Conservation (phyloP, 2,888 invertebrate species). For the Drosophila hamatofila region DNA sequence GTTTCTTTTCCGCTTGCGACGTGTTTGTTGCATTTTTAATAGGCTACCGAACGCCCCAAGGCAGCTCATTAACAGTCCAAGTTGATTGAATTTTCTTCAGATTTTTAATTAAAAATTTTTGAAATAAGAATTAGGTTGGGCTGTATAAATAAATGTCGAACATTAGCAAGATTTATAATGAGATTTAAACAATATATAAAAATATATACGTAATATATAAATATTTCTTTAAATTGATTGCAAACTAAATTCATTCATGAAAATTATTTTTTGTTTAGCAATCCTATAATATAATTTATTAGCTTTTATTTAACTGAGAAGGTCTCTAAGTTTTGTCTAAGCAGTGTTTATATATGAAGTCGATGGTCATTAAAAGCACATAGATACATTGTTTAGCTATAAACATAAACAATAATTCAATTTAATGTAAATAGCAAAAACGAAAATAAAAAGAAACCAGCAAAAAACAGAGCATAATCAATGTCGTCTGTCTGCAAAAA, state of each 20-base stretch:
- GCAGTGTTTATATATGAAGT: slow-evolving; percentile 34
- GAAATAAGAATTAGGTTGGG: neutral
- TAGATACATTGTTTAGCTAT: slow-evolving; percentile 73
- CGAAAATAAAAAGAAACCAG: slow-evolving; percentile 30
- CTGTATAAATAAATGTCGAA: too few species aligned
- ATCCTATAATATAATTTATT: neutral
- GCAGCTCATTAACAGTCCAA: slow-evolving; percentile 73
- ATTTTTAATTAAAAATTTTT: slow-evolving; percentile 63
- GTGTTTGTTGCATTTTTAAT: slow-evolving; percentile 77
- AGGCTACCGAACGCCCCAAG: slow-evolving; percentile 57
- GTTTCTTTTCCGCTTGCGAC: slow-evolving; percentile 51
- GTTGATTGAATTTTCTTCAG: slow-evolving; percentile 36
- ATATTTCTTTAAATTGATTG: neutral
- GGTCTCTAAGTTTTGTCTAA: slow-evolving; percentile 20
- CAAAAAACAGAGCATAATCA: slow-evolving; percentile 74
- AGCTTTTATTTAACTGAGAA: slow-evolving; percentile 18
- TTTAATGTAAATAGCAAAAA: slow-evolving; percentile 62
- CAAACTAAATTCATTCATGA: neutral
- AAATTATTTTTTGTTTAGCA: too few species aligned
- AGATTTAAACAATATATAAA: neutral
- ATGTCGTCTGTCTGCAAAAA: slow-evolving; percentile 69
- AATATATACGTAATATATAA: neutral
- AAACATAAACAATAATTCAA: slow-evolving; percentile 79
- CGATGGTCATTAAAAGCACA: slow-evolving; percentile 69
- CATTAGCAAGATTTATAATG: neutral